Base-by-base conservation (phyloP, 1,140 invertebrate species). In the Drosophila mojavensis region DNA sequence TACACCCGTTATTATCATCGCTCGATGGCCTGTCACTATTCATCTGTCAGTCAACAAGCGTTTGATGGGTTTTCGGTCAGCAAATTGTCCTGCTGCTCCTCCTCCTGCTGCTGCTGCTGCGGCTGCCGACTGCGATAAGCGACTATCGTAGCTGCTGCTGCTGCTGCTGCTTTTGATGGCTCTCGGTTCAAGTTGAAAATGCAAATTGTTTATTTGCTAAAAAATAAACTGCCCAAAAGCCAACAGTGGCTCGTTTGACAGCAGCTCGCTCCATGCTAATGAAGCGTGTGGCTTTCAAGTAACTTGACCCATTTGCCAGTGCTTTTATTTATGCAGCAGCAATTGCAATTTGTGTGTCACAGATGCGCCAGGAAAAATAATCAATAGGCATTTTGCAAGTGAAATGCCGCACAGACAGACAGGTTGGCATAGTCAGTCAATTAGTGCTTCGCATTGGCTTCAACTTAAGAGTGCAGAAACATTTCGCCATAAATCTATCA, bases 151-250 rank as follows among this genome's bases (percentile, higher is more conserved):
- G 73, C 64, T 24, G 20, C 20, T 24, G 20, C 20, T 70, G 56
- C 63, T 45, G 73, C 64, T 53, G 73, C 64, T 65, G 74, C 47
- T 63, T 47, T 70, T 68, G 76, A 74, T 78, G 61, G 64, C 17
- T 62, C 51, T 58, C 58, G 50, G 65, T 41, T 58, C 71, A 84
- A 84, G 84, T 88, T 88, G 55, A 71, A 65, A 88, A 86, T 88
- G 83, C 83, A 86, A 86, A 86, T 86, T 86, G 83, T 88, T 88
- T 86, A 83, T 88, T 85, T 88, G 79, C 76, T 64, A 41, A 59
- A 39, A 48, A 70, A 75, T 60, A 41, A 65, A 60, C 64, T 54
- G 24, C 56, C 64, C 64, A 47, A 68, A 65, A 28, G 13, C 51
- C 64, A 59, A 85, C 81, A 72, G 81, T 81, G 69, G 81, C 80